A percentile compares a stretch with the other conserved stretches of the same genome.
phyloP scores from a whole-genome alignment of 2,113 vertebrate species.

The Eulacestoma nigropectus region DNA sequence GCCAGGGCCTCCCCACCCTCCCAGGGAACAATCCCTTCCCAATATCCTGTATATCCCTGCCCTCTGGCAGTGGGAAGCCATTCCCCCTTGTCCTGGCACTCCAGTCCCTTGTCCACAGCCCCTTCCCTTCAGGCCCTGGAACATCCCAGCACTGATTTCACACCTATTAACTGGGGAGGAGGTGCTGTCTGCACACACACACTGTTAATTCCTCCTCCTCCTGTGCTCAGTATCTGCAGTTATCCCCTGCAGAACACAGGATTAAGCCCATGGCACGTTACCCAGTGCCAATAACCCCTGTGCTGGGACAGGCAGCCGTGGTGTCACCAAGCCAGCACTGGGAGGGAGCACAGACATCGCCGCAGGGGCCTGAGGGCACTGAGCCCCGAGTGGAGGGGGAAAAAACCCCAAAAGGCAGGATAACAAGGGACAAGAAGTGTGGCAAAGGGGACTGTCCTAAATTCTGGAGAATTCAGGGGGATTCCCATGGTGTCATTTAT shows the following conservation, averaged over 20 bases:
- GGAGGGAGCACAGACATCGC: background rate
- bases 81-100: background rate
- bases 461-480: constrained; percentile 10
- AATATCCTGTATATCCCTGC: rapidly evolving
- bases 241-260: background rate
- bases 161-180: background rate
- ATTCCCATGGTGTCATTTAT: constrained; percentile 1
- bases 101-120: background rate
- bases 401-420: background rate
- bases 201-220: background rate
- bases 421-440: background rate
- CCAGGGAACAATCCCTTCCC: rapidly evolving
- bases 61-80: background rate
- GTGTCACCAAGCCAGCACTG: background rate
- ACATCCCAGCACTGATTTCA: background rate
- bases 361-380: background rate
- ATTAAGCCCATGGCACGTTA: rapidly evolving
- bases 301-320: background rate
- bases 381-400: background rate
- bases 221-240: background rate
- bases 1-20: background rate
- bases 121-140: background rate
- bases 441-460: background rate
- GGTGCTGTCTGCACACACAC: background rate
- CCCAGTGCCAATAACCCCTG: background rate